phyloP scores from a whole-genome alignment of 2,113 vertebrate genomes.

The Nerophis lumbriciformis region DNA sequence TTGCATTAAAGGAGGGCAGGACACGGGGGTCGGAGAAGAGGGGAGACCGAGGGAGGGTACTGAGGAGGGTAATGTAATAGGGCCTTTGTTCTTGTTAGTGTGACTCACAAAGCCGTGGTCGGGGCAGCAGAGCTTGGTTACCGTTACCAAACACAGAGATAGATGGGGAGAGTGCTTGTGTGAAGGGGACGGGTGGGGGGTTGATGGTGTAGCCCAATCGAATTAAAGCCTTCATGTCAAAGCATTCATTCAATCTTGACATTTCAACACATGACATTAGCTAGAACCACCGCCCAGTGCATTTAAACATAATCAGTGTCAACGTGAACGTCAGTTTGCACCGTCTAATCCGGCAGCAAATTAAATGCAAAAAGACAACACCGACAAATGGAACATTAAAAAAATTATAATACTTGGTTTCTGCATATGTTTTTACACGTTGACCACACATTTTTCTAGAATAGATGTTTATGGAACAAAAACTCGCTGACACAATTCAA shows the following conservation, averaged over 20 bases:
- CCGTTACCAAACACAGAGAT: conserved; percentile 55
- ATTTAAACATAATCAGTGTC: too few species aligned
- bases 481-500: background rate
- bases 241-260: conserved; percentile 9
- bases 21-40: conserved; percentile 28
- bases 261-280: background rate
- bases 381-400: too few species aligned
- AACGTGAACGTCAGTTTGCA: too few species aligned
- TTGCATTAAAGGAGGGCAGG: conserved; percentile 38
- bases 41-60: conserved; percentile 14
- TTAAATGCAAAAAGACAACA: too few species aligned
- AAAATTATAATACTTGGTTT: too few species aligned
- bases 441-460: too few species aligned
- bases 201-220: conserved; percentile 7
- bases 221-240: conserved; percentile 1
- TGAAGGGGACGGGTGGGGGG: background rate
- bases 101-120: conserved; percentile 55
- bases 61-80: conserved; percentile 47
- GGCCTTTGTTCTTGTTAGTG: conserved; percentile 66
- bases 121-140: conserved; percentile 51
- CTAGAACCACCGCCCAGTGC: background rate
- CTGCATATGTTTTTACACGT: too few species aligned
- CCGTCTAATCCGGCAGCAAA: too few species aligned
- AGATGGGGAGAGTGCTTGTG: conserved; percentile 8
- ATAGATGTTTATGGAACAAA: background rate